Evolutionary conservation across 92 coral and sea anemone genomes (phyloP), one percentile per base, ranked within the genome.

Genomic region (Phenganax marumi): DNA sequence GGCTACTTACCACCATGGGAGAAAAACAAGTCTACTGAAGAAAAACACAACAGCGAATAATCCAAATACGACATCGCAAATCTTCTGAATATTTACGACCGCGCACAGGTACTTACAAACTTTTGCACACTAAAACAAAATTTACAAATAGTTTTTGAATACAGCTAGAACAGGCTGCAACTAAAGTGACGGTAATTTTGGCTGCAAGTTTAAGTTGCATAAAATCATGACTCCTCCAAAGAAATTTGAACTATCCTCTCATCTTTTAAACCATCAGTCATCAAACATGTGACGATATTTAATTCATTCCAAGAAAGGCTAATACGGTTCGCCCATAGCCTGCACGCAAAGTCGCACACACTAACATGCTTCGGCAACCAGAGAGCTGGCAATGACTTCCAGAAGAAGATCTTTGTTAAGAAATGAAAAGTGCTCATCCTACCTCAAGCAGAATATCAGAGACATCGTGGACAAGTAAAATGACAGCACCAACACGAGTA

Each of bases 391-490:
- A 66, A 12, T 19, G 13, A 12, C 25, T 24, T 13, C 8, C 47
- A 12, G 12, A 3, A n/a, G 12, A 26, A 7, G 76, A 46, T 50
- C 24, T 10, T 52, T 13, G 3, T 6, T 17, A 53, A 46, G 57
- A 52, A 48, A 53, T 13, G 25, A 18, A 17, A 56, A 24, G 17
- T 33, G 43, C 2, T 33, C 43, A 23, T 74, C 76, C 47, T 90
- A 93, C 98, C 93, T 94, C 98, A 60, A 94, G 93, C 54, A 92
- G 77, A 64, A 94, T 64, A 77, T 94, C 98, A 11, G 98, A 81
- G 73, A 94, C 83, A 81, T 94, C 98, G 50, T 94, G 98, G 54
- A 91, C 85, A 73, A 94, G 56, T 11, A 94, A 87, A 17, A 94
- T 90, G 22, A 92, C 89, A 50, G 88, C 85, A 52, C 98, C 98